Evolutionary conservation across 2,113 vertebrate genomes (phyloP).

Genomic region (Natator depressus): DNA sequence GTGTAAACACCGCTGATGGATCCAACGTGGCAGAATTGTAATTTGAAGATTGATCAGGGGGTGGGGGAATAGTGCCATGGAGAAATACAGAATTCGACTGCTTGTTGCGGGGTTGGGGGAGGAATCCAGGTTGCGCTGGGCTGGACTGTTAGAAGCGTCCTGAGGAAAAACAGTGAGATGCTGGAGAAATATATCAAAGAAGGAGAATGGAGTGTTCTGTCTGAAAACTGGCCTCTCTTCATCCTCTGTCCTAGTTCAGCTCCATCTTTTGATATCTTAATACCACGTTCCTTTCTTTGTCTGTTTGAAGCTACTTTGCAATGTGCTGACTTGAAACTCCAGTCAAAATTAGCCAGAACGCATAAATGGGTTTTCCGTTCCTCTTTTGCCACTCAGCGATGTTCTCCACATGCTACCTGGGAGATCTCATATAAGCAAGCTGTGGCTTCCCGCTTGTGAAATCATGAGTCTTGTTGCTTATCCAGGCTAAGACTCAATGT

Average conservation of each 20-base stretch:
- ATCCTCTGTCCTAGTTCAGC: rapidly evolving
- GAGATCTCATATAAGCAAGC: not conserved
- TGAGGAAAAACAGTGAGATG: not conserved
- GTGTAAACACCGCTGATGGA: constrained; percentile 17
- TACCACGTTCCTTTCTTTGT: rapidly evolving
- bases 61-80: rapidly evolving
- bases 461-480: rapidly evolving
- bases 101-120: rapidly evolving
- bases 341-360: not conserved
- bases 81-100: not conserved
- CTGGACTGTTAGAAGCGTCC: not conserved
- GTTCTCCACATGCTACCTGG: not conserved
- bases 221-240: not conserved
- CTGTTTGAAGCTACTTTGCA: rapidly evolving
- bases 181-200: not conserved
- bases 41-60: rapidly evolving
- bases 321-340: not conserved
- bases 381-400: rapidly evolving
- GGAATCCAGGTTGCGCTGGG: not conserved
- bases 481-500: rapidly evolving
- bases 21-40: not conserved
- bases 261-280: not conserved
- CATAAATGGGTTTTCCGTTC: not conserved
- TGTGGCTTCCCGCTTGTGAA: rapidly evolving
- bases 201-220: rapidly evolving